Conservation (phyloP, 2,888 invertebrate species). For the Hoplodrina ambigua region DNA sequence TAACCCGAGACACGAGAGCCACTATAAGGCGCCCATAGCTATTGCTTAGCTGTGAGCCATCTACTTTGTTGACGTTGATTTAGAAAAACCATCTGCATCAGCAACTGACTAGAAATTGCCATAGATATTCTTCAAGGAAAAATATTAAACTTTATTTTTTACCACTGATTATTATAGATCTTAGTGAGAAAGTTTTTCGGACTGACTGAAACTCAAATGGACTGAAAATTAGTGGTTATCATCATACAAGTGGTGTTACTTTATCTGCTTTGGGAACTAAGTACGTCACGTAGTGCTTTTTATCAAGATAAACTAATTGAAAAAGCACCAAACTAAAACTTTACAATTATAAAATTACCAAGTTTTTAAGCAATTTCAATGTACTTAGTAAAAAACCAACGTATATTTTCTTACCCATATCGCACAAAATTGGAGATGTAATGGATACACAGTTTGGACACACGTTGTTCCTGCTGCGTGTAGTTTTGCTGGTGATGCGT, state of each 20-base stretch:
- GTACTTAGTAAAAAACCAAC: background rate
- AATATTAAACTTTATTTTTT: background rate
- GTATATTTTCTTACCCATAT: conserved; percentile 93
- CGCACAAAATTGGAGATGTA: conserved; percentile 97
- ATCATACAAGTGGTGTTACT: background rate
- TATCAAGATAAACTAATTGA: too few relatives aligned
- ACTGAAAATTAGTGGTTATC: too few relatives aligned
- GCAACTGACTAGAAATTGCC: conserved; percentile 8
- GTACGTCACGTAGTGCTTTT: too few relatives aligned
- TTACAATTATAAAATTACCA: too few relatives aligned
- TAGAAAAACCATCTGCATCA: conserved; percentile 30
- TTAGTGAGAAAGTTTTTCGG: too few relatives aligned
- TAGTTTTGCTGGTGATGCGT: conserved; percentile 93
- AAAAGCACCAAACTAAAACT: too few relatives aligned
- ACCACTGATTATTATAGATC: too few relatives aligned
- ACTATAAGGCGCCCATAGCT: conserved; percentile 9
- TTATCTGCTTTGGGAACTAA: background rate
- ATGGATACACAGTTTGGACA: conserved; percentile 94
- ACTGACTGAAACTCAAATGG: too few relatives aligned
- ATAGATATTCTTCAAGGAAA: background rate
- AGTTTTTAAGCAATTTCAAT: too few relatives aligned
- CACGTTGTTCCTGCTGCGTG: conserved; percentile 93
- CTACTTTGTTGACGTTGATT: conserved; percentile 17
- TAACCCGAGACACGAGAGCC: background rate
- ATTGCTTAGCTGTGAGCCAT: conserved; percentile 3